Evolutionary conservation across 2,113 vertebrate genomes (phyloP).

Genomic region (Spheniscus mendiculus): DNA sequence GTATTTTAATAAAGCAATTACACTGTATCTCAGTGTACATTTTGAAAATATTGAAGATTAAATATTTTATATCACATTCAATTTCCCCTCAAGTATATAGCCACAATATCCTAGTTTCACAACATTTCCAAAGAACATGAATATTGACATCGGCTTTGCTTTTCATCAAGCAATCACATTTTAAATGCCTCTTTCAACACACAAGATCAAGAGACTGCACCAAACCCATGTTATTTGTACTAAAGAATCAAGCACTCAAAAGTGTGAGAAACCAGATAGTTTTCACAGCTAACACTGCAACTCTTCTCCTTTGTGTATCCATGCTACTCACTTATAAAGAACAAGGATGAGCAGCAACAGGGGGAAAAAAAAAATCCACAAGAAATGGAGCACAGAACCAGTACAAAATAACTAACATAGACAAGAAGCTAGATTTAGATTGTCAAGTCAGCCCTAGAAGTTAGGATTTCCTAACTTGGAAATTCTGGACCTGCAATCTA

Average conservation of each 20-base stretch:
- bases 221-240: background rate
- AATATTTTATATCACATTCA: background rate
- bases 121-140: background rate
- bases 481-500: background rate
- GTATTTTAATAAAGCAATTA: background rate
- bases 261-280: background rate
- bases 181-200: background rate
- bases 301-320: accelerated
- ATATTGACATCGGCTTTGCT: background rate
- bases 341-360: background rate
- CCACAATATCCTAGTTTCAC: background rate
- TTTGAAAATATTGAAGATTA: background rate
- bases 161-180: background rate
- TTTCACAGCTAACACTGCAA: background rate
- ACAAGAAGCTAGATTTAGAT: background rate
- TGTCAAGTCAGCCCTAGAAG: background rate
- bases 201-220: background rate
- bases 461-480: background rate
- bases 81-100: background rate
- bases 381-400: background rate
- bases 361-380: background rate
- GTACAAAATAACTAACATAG: background rate
- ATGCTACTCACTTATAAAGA: background rate
- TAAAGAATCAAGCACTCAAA: background rate
- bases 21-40: background rate